These are phyloP conservation scores for Drosophila ogumai DNA, from an alignment of 1,140 invertebrate species.

Conservation along the genomic window DNA sequence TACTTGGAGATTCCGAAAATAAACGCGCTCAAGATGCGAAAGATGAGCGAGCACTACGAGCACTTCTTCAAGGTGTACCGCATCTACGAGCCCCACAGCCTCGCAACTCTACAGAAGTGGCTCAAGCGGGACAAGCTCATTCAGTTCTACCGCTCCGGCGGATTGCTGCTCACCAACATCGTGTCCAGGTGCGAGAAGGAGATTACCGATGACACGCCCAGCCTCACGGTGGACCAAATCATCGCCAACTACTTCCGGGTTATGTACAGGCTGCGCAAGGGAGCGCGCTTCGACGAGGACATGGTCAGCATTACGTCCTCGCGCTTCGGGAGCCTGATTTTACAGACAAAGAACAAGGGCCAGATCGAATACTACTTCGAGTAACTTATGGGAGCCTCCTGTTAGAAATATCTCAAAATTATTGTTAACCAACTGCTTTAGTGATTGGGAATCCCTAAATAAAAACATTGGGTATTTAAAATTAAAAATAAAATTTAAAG, in stretches of 20 bases:
- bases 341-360: neutral
- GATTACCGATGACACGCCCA: slow-evolving; percentile 16
- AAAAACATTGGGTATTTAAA: neutral
- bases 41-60: slow-evolving; percentile 45
- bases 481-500: too few species aligned
- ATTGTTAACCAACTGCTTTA: neutral
- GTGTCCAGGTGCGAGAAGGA: slow-evolving; percentile 55
- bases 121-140: slow-evolving; percentile 58
- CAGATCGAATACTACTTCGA: slow-evolving; percentile 20
- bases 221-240: slow-evolving; percentile 44
- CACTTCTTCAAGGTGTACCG: slow-evolving; percentile 62
- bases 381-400: neutral
- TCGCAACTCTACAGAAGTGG: slow-evolving; percentile 53
- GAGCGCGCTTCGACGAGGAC: slow-evolving; percentile 1
- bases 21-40: slow-evolving; percentile 38
- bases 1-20: slow-evolving; percentile 60
- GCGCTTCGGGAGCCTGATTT: neutral
- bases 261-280: slow-evolving; percentile 50
- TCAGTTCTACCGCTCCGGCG: slow-evolving; percentile 62
- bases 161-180: slow-evolving; percentile 60
- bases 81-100: slow-evolving; percentile 48
- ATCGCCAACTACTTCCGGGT: slow-evolving; percentile 65
- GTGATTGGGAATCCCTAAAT: neutral
- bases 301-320: slow-evolving; percentile 7
- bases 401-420: slow-evolving; percentile 14